Evolutionary conservation across 1,140 invertebrate species (phyloP).

Genomic region (Harlomillsia oculata): DNA sequence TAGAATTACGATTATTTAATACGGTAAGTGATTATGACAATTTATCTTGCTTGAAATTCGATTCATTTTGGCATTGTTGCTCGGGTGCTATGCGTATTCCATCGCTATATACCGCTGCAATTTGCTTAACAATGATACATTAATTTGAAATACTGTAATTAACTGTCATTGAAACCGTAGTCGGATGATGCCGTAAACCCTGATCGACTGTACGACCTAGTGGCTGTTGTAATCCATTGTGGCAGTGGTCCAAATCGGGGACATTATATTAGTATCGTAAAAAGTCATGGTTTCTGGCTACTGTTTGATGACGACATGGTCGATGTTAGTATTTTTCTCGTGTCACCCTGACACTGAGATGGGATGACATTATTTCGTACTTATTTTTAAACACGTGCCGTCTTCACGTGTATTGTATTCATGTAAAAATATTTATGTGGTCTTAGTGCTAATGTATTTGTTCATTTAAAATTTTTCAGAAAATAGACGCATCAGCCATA

Average conservation of each 20-base stretch:
- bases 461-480: slow-evolving; percentile 55
- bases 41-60: not conserved
- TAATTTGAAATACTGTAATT: too few species aligned
- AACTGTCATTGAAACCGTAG: too few species aligned
- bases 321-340: slow-evolving; percentile 71
- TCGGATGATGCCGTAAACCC: slow-evolving; percentile 96
- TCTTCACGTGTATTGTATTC: slow-evolving; percentile 1
- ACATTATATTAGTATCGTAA: slow-evolving; percentile 99
- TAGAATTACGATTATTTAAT: slow-evolving; percentile 95
- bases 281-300: slow-evolving; percentile 97
- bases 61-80: slow-evolving; percentile 5
- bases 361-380: not conserved
- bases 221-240: slow-evolving; percentile 98
- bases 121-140: too few species aligned
- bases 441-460: slow-evolving; percentile 13
- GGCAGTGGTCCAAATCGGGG: slow-evolving; percentile 97
- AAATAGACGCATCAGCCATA: slow-evolving; percentile 96
- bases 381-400: not conserved
- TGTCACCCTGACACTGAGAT: too few species aligned
- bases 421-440: not conserved
- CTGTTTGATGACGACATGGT: slow-evolving; percentile 99
- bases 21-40: slow-evolving; percentile 58
- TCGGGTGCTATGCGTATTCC: too few species aligned
- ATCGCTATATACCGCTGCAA: too few species aligned
- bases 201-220: slow-evolving; percentile 93